Evolutionary conservation across 2,113 vertebrate species (phyloP).

Genomic region (Eretmochelys imbricata): DNA sequence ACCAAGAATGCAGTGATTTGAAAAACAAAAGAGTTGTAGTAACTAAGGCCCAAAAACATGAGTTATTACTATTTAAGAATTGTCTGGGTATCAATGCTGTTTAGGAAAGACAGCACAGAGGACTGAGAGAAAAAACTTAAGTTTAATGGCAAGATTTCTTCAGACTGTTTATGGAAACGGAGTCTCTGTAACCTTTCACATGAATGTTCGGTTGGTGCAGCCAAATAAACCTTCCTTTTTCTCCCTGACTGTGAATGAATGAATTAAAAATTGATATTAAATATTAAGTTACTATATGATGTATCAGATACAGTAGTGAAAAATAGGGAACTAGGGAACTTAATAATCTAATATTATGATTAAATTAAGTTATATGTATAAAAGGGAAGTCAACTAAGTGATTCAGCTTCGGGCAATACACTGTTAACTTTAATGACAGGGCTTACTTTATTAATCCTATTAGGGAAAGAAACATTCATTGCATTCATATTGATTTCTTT

Average conservation of each 20-base stretch:
- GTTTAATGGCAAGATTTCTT: neutral
- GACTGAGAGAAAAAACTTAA: neutral
- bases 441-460: neutral
- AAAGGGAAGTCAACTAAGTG: neutral
- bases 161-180: neutral
- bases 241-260: neutral
- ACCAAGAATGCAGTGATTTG: slow-evolving; percentile 58
- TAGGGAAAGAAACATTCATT: neutral
- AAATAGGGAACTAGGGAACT: neutral
- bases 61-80: neutral
- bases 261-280: neutral
- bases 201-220: neutral
- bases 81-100: neutral
- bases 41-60: neutral
- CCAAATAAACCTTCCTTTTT: neutral
- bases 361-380: neutral
- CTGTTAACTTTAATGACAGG: neutral
- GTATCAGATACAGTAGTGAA: neutral
- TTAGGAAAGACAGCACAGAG: neutral
- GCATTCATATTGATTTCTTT: neutral
- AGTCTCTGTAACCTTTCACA: neutral
- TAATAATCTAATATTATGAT: neutral
- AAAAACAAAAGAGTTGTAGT: slow-evolving; percentile 55
- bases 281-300: neutral
- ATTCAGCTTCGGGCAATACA: neutral